These are phyloP conservation scores for Brachionus koreanus DNA, from an alignment of 1,140 invertebrate genomes.

Conservation along the genomic window DNA sequence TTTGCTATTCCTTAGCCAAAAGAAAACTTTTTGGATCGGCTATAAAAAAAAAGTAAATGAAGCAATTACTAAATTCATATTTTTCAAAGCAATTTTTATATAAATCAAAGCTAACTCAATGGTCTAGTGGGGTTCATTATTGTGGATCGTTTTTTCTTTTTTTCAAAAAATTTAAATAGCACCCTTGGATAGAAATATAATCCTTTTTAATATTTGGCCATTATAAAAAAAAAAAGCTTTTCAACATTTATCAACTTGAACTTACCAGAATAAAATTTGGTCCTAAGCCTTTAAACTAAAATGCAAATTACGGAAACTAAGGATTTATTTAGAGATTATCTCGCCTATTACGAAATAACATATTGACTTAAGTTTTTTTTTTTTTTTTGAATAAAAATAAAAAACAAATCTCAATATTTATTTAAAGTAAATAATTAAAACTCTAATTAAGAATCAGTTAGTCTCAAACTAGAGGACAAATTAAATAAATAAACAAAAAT, in stretches of 20 bases:
- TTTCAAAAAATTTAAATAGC: no score
- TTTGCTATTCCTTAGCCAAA: neutral
- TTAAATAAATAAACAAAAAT: neutral
- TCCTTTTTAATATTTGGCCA: no score
- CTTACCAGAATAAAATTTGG: neutral
- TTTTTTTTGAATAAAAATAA: neutral
- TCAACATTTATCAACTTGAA: neutral
- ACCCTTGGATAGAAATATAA: no score
- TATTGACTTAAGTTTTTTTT: neutral
- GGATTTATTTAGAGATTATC: neutral
- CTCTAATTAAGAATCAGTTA: slow-evolving; percentile 1
- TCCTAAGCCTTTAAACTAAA: neutral
- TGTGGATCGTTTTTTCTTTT: no score
- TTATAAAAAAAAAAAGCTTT: no score
- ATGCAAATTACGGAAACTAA: neutral
- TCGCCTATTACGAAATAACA: neutral
- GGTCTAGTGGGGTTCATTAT: neutral
- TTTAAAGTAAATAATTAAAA: neutral
- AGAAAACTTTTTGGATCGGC: neutral
- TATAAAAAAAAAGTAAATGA: neutral
- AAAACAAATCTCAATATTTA: slow-evolving; percentile 5
- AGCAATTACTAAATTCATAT: neutral
- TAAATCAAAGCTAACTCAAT: no score
- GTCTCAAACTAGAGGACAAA: slow-evolving; percentile 2
- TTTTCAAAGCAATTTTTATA: neutral